phyloP scores from a whole-genome alignment of 2,113 vertebrate species.

The Nesoenas mayeri region DNA sequence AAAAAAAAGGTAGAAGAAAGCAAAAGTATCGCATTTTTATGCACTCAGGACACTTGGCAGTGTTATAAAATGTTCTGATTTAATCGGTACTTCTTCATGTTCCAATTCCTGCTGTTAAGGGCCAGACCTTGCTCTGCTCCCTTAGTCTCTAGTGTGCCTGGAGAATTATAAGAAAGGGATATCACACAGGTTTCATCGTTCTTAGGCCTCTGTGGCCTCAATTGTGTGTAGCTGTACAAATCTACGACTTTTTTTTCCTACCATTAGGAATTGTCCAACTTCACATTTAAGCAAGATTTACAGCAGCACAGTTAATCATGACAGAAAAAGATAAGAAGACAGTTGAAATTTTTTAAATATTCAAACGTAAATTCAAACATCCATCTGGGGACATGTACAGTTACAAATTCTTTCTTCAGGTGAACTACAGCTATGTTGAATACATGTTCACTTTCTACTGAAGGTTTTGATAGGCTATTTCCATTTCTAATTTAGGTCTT shows the following conservation, averaged over 20 bases:
- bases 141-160: not conserved
- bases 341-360: not conserved
- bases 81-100: not conserved
- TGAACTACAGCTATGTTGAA: not conserved
- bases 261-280: not conserved
- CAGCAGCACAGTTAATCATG: not conserved
- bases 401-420: not conserved
- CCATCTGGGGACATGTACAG: not conserved
- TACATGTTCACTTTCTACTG: not conserved
- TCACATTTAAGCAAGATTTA: constrained; percentile 5
- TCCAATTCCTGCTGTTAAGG: not conserved
- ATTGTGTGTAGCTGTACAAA: not conserved
- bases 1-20: not conserved
- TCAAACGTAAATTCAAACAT: not conserved
- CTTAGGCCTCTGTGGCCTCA: not conserved
- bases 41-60: not conserved
- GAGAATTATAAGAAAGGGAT: not conserved
- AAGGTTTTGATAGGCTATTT: not conserved
- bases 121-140: not conserved
- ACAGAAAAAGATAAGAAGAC: not conserved
- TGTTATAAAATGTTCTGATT: not conserved
- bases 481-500: not conserved
- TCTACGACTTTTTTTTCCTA: not conserved
- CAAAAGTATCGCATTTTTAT: not conserved
- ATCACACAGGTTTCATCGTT: not conserved